Percentiles rank a stretch among this genome's conserved stretches.
Evolutionary conservation across 2,113 vertebrate genomes (phyloP).

Genomic region (Myiagra hebetior): DNA sequence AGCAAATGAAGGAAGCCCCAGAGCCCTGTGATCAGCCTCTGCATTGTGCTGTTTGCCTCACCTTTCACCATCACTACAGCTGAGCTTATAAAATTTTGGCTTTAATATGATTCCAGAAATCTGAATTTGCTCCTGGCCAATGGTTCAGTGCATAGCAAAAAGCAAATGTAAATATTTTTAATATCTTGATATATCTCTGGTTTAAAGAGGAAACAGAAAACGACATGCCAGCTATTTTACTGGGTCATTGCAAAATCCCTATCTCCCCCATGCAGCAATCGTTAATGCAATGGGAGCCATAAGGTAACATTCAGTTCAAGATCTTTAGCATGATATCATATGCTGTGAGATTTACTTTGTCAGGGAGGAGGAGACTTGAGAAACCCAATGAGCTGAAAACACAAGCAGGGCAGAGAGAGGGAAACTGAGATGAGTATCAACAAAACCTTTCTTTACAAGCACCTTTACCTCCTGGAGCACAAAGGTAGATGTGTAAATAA

Average conservation of each 20-base stretch:
- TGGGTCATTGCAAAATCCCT: neutral
- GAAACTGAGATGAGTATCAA: conserved; percentile 3
- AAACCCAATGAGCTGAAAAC: neutral
- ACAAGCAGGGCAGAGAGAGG: neutral
- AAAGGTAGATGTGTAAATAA: neutral
- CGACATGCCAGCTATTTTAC: neutral
- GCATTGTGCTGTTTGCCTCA: neutral
- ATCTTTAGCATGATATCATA: conserved; percentile 26
- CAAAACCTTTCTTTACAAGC: neutral
- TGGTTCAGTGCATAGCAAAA: neutral
- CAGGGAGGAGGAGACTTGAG: neutral
- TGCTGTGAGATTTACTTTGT: conserved; percentile 22
- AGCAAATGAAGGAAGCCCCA: neutral
- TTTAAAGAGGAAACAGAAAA: neutral
- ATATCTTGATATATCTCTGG: neutral
- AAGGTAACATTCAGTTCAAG: conserved; percentile 32
- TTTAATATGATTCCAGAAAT: neutral
- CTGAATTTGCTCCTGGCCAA: neutral
- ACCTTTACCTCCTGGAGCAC: neutral
- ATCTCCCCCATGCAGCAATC: neutral
- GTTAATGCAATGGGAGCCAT: neutral
- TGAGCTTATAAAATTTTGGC: neutral
- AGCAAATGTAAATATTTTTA: conserved; percentile 2
- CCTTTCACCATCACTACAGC: neutral
- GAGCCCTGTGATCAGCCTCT: neutral